Conservation (phyloP, 1,140 invertebrate genomes). For the Macrobrachium nipponense region DNA sequence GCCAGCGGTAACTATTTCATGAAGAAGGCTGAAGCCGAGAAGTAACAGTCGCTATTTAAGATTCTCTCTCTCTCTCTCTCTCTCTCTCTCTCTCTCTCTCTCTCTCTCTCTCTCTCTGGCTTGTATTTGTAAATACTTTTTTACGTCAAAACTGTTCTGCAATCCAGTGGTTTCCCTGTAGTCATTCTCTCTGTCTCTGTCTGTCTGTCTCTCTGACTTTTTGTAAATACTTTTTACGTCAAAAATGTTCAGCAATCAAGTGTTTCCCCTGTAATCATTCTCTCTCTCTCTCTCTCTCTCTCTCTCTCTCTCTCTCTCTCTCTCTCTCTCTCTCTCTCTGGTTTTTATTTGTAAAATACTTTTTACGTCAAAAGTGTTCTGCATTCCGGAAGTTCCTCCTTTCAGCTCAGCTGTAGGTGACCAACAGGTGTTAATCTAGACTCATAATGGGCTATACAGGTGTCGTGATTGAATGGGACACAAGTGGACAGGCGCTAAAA, state of each 20-base stretch:
- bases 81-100: too few relatives aligned
- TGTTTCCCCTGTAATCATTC: not conserved
- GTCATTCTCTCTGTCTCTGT: conserved; percentile 7
- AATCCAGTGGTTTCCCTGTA: not conserved
- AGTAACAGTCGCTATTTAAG: too few relatives aligned
- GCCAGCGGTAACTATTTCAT: too few relatives aligned
- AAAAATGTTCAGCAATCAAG: not conserved
- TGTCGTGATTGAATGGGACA: too few relatives aligned
- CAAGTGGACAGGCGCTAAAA: too few relatives aligned
- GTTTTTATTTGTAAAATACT: not conserved
- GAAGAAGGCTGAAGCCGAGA: too few relatives aligned
- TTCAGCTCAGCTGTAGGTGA: too few relatives aligned
- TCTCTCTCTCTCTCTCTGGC: too few relatives aligned
- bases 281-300: conserved; percentile 24
- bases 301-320: conserved; percentile 24
- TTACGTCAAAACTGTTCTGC: not conserved
- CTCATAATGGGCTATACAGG: too few relatives aligned
- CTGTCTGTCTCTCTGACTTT: not conserved
- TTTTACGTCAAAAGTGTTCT: not conserved
- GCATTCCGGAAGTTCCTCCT: too few relatives aligned
- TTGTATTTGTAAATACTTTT: not conserved
- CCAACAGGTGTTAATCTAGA: too few relatives aligned
- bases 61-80: too few relatives aligned
- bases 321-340: conserved; percentile 9
- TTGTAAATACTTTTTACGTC: not conserved